Conservation (phyloP, 2,888 invertebrate species). For the Tachina grossa region DNA sequence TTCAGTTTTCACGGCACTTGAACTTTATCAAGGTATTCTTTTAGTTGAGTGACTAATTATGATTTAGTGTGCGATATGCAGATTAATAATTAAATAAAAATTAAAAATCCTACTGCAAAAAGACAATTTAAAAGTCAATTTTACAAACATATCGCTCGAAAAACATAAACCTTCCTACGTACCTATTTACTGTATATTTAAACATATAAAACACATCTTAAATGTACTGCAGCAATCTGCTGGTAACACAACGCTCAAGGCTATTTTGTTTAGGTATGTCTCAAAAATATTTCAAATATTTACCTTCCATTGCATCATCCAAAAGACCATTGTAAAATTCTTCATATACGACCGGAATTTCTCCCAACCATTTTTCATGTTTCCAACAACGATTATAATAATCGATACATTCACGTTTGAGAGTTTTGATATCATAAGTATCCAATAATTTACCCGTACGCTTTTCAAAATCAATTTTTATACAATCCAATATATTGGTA, state of each 20-base stretch:
- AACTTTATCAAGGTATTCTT: too few relatives aligned
- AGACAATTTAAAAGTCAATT: too few relatives aligned
- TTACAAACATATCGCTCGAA: too few relatives aligned
- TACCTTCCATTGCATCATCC: conserved; percentile 20
- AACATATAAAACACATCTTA: neutral
- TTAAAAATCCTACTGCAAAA: too few relatives aligned
- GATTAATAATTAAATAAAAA: too few relatives aligned
- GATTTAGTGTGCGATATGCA: too few relatives aligned
- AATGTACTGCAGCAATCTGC: too few relatives aligned
- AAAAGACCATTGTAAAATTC: conserved; percentile 29
- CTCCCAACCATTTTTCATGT: conserved; percentile 60
- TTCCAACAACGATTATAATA: conserved; percentile 70
- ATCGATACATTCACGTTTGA: conserved; percentile 44
- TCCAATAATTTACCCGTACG: conserved; percentile 50
- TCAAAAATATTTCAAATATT: neutral
- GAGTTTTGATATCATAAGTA: neutral
- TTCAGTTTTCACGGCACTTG: too few relatives aligned
- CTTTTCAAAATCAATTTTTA: conserved; percentile 46
- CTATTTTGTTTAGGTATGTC: too few relatives aligned
- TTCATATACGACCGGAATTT: conserved; percentile 5
- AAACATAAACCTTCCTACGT: too few relatives aligned
- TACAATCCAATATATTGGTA: conserved; percentile 63
- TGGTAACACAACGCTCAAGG: too few relatives aligned
- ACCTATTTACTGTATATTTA: neutral
- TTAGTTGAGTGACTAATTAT: too few relatives aligned